Evolutionary conservation across 2,888 invertebrate genomes (phyloP), one percentile per base, ranked within the genome.

Genomic region (Neoaliturus tenellus): DNA sequence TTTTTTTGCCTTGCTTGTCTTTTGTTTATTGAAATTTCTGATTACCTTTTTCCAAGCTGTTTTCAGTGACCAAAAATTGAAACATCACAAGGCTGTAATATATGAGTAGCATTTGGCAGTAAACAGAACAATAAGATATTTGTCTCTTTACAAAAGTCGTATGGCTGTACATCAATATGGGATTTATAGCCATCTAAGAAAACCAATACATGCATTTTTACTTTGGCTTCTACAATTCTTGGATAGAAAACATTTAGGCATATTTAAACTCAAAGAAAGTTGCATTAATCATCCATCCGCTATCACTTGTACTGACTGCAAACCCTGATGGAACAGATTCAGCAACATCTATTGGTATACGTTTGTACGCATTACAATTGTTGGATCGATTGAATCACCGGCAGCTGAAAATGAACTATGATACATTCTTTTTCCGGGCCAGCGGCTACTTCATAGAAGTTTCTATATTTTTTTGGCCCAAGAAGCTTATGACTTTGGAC

Each of bases 251-350:
- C 85, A 87, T 81, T n/a, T 84, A 78, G 44, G 83, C 28, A 86
- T 84, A 81, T 85, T n/a, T n/a, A n/a, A n/a, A 87, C 75, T 87
- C 86, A 85, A 83, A 87, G 83, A 88, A 88, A n/a, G 82, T 84
- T 80, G 85, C 86, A n/a, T 86, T 80, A 81, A 85, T 86, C 88
- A 89, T 88, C 89, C 88, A 88, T 25, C 88, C 88, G 41, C 80
- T 84, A 67, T 87, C 87, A 51, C 83, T 85, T 80, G 86, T 81
- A 28, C 87, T 87, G 39, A 88, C 84, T 71, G 81, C 85, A 85
- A 86, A 88, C 35, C 82, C 84, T 41, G 87, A 84, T 31, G 87
- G 87, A 71, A 87, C 85, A 71, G 84, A 84, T 73, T 84, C 51
- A 41, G 85, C 83, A 20, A 88, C 62, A 55, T 87, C 87, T 69